phyloP scores from a whole-genome alignment of 1,140 invertebrate species.

The Nasonia vitripennis region DNA sequence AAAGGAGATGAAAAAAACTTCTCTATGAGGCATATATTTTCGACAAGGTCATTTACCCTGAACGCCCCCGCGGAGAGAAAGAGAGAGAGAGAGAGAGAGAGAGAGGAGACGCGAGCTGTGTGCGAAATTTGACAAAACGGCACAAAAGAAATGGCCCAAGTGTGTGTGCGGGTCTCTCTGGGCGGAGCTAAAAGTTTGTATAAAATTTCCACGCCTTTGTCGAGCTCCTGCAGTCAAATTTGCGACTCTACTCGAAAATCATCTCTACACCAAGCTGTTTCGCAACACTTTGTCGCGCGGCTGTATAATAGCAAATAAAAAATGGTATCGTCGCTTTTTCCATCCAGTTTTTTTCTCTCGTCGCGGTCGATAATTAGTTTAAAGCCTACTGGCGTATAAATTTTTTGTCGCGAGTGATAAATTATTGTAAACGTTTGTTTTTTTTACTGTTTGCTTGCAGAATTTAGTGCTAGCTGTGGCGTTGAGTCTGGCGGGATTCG shows the following conservation, averaged over 20 bases:
- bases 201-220: constrained; percentile 43
- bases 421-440: constrained; percentile 10
- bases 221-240: constrained; percentile 38
- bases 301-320: background rate
- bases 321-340: constrained; percentile 21
- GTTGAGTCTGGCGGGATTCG: background rate
- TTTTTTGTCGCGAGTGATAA: background rate
- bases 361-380: too few relatives aligned
- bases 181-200: constrained; percentile 45
- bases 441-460: background rate
- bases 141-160: constrained; percentile 27
- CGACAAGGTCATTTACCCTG: constrained; percentile 34
- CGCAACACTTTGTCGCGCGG: too few relatives aligned
- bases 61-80: background rate
- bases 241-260: constrained; percentile 22
- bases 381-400: too few relatives aligned
- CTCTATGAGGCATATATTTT: background rate
- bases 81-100: too few relatives aligned
- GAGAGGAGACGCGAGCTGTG: background rate
- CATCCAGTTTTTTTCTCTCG: too few relatives aligned
- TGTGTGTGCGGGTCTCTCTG: background rate
- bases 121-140: constrained; percentile 41
- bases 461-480: background rate
- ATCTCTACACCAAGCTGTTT: background rate
- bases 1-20: background rate